Conservation (phyloP, 2,113 vertebrate genomes). For the Chionis minor region DNA sequence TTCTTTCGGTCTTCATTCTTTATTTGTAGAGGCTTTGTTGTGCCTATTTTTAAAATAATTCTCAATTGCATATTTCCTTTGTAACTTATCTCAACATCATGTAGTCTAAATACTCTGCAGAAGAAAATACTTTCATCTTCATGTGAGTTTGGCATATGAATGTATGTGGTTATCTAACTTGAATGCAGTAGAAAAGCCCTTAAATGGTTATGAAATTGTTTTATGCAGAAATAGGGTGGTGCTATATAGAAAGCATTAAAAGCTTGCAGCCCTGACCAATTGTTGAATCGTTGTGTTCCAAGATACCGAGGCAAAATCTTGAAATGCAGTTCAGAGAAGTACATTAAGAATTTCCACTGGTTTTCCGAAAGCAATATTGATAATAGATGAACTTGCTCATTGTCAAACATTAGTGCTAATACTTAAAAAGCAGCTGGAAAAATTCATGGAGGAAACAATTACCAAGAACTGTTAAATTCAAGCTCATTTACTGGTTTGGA, state of each 20-base stretch:
- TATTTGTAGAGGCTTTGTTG: background rate
- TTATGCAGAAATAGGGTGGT: background rate
- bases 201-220: background rate
- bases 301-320: background rate
- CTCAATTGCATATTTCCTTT: background rate
- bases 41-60: background rate
- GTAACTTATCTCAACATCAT: background rate
- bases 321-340: background rate
- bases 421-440: background rate
- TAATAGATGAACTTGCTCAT: background rate
- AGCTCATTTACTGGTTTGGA: background rate
- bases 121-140: background rate
- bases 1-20: background rate
- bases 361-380: background rate
- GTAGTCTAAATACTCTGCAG: background rate
- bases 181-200: background rate
- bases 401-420: background rate
- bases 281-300: background rate
- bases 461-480: background rate
- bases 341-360: background rate
- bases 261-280: background rate
- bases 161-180: accelerated
- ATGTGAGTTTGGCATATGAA: accelerated
- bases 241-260: background rate
- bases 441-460: background rate